Evolutionary conservation across 2,888 invertebrate genomes (phyloP).

Genomic region (Agrotis ipsilon): DNA sequence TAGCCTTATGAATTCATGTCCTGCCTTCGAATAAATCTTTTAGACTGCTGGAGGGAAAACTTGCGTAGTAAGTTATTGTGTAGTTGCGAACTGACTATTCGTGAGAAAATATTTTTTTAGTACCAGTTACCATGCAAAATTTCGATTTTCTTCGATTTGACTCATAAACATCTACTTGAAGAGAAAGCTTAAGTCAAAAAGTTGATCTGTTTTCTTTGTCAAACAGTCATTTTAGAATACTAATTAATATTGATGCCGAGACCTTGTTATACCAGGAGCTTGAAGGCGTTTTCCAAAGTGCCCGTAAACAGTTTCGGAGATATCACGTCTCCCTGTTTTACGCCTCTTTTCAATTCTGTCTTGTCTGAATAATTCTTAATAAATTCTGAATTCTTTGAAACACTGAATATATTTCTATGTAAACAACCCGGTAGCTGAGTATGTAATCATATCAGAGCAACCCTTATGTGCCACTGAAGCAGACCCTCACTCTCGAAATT

Average conservation of each 20-base stretch:
- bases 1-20: constrained; percentile 53
- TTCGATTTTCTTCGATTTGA: no score
- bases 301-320: no score
- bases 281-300: no score
- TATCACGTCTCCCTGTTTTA: no score
- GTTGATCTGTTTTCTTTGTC: neutral
- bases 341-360: no score
- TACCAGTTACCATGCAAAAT: no score
- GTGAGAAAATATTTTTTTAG: no score
- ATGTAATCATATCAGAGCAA: constrained; percentile 58
- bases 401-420: constrained; percentile 37
- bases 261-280: no score
- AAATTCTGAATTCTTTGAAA: constrained; percentile 19
- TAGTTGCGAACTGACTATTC: constrained; percentile 23
- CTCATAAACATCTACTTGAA: no score
- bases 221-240: neutral
- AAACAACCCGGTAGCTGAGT: constrained; percentile 46
- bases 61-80: constrained; percentile 47
- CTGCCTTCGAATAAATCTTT: constrained; percentile 55
- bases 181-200: no score
- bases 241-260: no score
- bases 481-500: constrained; percentile 53
- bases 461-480: constrained; percentile 36
- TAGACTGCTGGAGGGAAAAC: constrained; percentile 27
- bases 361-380: no score